These are phyloP conservation scores for Echinarachnius parma DNA, from an alignment of 53 echinoderm and acorn worm genomes.

Conservation along the genomic window DNA sequence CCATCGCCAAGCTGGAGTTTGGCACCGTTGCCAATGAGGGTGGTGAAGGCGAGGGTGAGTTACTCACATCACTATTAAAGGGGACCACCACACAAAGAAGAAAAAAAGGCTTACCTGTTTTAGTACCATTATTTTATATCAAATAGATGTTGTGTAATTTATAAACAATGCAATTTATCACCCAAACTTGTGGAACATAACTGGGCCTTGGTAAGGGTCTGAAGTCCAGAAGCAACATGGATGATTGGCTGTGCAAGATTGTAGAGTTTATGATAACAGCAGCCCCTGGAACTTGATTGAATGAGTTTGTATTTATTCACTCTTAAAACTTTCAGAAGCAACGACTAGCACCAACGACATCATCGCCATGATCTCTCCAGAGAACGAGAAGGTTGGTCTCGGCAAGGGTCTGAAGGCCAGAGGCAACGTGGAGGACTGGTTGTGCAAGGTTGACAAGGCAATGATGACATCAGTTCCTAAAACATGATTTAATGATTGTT, in stretches of 20 bases:
- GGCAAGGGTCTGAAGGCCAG: constrained; percentile 93
- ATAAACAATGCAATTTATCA: too few relatives aligned
- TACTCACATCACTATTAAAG: too few relatives aligned
- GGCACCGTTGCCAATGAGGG: constrained; percentile 75
- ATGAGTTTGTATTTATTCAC: too few relatives aligned
- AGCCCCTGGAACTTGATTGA: too few relatives aligned
- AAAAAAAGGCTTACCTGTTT: constrained; percentile 54
- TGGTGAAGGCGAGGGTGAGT: too few relatives aligned
- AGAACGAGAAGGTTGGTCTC: constrained; percentile 85
- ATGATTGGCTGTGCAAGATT: constrained; percentile 39
- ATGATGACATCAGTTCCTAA: constrained; percentile 82
- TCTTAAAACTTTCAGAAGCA: too few relatives aligned
- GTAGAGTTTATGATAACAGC: constrained; percentile 79
- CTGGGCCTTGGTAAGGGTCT: constrained; percentile 86
- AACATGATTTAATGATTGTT: too few relatives aligned
- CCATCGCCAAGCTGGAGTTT: constrained; percentile 93
- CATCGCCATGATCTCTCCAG: constrained; percentile 91
- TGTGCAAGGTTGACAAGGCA: constrained; percentile 69
- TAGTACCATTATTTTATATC: too few relatives aligned
- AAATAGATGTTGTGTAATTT: too few relatives aligned
- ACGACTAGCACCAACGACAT: constrained; percentile 93
- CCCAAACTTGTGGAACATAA: too few relatives aligned
- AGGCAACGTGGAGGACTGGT: constrained; percentile 53
- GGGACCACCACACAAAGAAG: too few relatives aligned
- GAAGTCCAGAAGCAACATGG: constrained; percentile 79